phyloP scores from a whole-genome alignment of 2,888 invertebrate genomes.

The Linyphia triangularis region DNA sequence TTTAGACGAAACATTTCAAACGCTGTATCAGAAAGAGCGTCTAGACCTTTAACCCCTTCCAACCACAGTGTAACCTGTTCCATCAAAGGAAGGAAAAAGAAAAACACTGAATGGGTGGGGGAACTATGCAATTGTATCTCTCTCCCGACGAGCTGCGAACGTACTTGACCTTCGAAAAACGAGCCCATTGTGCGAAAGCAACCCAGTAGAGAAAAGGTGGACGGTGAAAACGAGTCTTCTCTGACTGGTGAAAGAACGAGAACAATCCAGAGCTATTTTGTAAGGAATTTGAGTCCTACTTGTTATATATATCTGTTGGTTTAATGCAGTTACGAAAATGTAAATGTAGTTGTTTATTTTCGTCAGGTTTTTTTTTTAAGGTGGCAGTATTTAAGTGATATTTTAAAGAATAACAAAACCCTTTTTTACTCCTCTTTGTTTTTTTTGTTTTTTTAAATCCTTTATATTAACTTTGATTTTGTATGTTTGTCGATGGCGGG shows the following conservation, averaged over 20 bases:
- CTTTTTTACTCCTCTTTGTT: no score
- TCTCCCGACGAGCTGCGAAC: background rate
- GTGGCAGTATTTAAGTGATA: no score
- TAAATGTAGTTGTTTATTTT: no score
- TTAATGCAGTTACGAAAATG: no score
- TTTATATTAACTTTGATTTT: no score
- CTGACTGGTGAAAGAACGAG: background rate
- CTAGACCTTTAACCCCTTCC: slow-evolving; percentile 39
- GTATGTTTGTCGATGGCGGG: no score
- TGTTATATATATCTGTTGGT: no score
- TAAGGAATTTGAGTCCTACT: no score
- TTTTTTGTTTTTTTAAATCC: no score
- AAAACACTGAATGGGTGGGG: slow-evolving; percentile 6
- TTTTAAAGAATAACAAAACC: no score
- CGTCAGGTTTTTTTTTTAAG: no score
- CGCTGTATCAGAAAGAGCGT: background rate
- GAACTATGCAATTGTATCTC: background rate
- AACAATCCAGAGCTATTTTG: slow-evolving; percentile 19
- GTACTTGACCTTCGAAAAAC: slow-evolving; percentile 51
- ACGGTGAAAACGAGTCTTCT: slow-evolving; percentile 7
- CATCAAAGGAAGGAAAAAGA: slow-evolving; percentile 16
- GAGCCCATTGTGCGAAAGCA: slow-evolving; percentile 9
- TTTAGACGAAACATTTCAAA: background rate
- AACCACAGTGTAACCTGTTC: slow-evolving; percentile 43
- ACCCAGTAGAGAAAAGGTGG: slow-evolving; percentile 1